Evolutionary conservation across 53 echinoderm and acorn worm genomes (phyloP), one percentile per base, ranked within the genome.

Genomic region (Mesocentrotus franciscanus): DNA sequence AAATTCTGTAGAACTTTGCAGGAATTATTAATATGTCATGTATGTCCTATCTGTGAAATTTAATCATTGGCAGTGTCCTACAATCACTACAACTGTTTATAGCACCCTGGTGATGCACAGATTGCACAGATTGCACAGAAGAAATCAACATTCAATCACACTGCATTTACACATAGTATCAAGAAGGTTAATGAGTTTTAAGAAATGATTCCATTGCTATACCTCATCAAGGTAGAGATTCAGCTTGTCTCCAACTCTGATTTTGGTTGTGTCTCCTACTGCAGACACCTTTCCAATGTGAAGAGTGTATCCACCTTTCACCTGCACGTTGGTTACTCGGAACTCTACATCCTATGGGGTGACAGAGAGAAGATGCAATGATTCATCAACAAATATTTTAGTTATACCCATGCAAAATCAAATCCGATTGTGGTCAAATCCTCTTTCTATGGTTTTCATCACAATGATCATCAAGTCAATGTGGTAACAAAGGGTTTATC

Each of bases 231-330:
- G 97, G 84, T 74, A 97, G 15, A 97, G 95, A 61, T 97, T 98
- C 22, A 99, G 87, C 49, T 96, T 97, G 85, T 99, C 99, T 22
- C 99, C 99, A 24, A 98, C 95, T 79, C 97, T 96, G 78, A 99
- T 91, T 55, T 96, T 96, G 75, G 96, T 97, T 26, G 96, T 97
- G 3, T 95, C 81, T 83, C 97, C 97, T 57, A 98, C 96, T 3
- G 99, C 96, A 95, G 99, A 99, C 78, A 99, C 93, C 94, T 96
- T 98, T 27, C 99, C 99, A 56, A 99, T 92, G 95, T 99, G 99
- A 36, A 99, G 97, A 56, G 96, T 91, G 90, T 99, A 99, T 56
- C 99, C 99, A 58, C 98, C 99, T 92, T 99, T 99, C 59, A 99
- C 98, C 91, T 99, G 99, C 35, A 97, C 98, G 78, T 99, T 99